A percentile compares a stretch with the other conserved stretches of the same genome.
phyloP scores from a whole-genome alignment of 2,888 invertebrate genomes.

The Rhorus exstirpatorius region DNA sequence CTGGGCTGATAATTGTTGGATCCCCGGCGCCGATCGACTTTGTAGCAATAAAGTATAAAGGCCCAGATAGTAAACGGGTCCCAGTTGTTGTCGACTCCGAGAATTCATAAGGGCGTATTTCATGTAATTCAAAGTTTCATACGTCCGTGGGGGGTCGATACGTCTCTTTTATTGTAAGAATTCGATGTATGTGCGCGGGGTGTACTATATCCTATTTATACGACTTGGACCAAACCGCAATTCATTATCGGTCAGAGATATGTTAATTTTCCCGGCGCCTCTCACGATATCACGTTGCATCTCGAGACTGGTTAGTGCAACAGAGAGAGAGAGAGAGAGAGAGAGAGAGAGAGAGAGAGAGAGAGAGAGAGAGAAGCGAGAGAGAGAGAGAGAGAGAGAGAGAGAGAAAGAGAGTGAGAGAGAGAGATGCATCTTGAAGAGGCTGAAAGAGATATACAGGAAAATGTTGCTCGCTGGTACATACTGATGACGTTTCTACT shows the following conservation, averaged over 20 bases:
- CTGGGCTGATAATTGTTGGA: no score
- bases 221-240: conserved; percentile 30
- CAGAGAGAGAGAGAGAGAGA: conserved; percentile 16
- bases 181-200: conserved; percentile 26
- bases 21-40: no score
- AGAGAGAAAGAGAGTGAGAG: background rate
- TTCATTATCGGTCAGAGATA: conserved; percentile 82
- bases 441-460: conserved; percentile 18
- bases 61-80: conserved; percentile 17
- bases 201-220: background rate
- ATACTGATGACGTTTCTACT: conserved; percentile 51
- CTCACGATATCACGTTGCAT: conserved; percentile 69
- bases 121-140: background rate
- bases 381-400: background rate
- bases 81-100: background rate
- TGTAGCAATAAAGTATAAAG: no score
- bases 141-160: background rate
- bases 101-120: background rate
- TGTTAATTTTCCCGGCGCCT: conserved; percentile 82
- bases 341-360: background rate
- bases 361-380: background rate
- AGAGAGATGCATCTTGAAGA: conserved; percentile 1
- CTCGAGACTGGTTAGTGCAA: conserved; percentile 56
- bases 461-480: conserved; percentile 36
- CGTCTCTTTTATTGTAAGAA: conserved; percentile 16